Percentiles rank a stretch among this genome's conserved stretches.
Conservation (phyloP, 2,888 invertebrate species). For the Seira sanloemensis region DNA sequence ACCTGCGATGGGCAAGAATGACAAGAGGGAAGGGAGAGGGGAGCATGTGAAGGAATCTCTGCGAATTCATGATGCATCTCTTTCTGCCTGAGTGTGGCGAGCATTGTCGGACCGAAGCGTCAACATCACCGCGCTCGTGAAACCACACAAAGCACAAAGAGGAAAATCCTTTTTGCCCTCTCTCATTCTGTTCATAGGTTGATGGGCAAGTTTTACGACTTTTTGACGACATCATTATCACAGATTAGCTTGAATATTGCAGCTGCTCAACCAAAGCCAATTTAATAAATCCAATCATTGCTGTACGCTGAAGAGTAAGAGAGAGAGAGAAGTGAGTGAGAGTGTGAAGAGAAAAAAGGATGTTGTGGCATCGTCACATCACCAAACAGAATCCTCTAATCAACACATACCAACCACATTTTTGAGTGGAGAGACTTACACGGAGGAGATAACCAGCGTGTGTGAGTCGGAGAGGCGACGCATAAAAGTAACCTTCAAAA, state of each 20-base stretch:
- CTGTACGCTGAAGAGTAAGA: constrained; percentile 13
- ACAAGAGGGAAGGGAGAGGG: no score
- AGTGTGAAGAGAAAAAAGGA: constrained; percentile 1
- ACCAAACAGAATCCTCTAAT: constrained; percentile 60
- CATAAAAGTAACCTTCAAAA: not conserved
- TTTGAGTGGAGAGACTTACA: constrained; percentile 6
- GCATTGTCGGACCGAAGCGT: not conserved
- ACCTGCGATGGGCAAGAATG: constrained; percentile 22
- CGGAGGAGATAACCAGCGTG: not conserved
- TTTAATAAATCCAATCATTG: constrained; percentile 70
- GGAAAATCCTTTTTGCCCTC: not conserved
- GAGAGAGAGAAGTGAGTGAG: not conserved
- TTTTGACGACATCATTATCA: constrained; percentile 73
- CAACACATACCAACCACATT: constrained; percentile 52
- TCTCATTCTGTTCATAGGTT: not conserved
- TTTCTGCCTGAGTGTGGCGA: not conserved
- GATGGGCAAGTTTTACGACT: constrained; percentile 68
- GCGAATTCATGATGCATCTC: constrained; percentile 3
- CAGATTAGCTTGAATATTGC: constrained; percentile 70
- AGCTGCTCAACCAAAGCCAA: constrained; percentile 69
- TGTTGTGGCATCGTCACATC: constrained; percentile 22
- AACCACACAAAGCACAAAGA: not conserved
- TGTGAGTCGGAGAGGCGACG: not conserved
- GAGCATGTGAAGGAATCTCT: not conserved
- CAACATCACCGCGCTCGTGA: constrained; percentile 1